phyloP scores from a whole-genome alignment of 2,888 invertebrate species.

The Hypolimnas misippus region DNA sequence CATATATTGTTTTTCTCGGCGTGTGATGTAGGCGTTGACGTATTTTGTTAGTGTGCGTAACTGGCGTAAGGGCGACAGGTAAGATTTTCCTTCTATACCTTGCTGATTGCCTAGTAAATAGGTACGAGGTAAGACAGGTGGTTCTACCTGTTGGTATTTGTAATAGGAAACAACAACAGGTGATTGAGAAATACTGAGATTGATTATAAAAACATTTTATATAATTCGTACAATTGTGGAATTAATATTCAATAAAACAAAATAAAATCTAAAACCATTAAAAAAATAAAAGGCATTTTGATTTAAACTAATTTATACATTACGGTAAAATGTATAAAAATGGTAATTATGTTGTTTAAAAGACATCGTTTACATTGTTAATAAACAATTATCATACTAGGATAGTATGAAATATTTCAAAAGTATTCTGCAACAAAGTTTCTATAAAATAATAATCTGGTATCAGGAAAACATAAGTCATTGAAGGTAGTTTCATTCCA shows the following conservation, averaged over 20 bases:
- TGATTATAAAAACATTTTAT: neutral
- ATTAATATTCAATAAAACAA: too few species aligned
- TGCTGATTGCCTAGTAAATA: constrained; percentile 67
- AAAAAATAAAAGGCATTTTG: too few species aligned
- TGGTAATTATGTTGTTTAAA: too few species aligned
- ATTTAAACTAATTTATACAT: too few species aligned
- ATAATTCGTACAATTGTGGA: too few species aligned
- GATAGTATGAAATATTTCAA: too few species aligned
- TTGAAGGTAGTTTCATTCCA: constrained; percentile 49
- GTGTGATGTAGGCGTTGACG: neutral
- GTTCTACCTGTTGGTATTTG: constrained; percentile 29
- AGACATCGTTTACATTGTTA: too few species aligned
- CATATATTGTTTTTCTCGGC: neutral
- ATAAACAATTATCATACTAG: too few species aligned
- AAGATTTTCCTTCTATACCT: constrained; percentile 48
- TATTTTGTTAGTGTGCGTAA: constrained; percentile 34
- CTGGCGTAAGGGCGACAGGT: constrained; percentile 51
- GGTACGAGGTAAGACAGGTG: constrained; percentile 68
- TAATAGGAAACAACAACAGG: constrained; percentile 2
- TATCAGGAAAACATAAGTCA: constrained; percentile 56
- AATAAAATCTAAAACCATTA: too few species aligned
- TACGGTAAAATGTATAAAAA: too few species aligned
- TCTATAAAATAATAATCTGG: constrained; percentile 69
- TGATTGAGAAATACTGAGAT: neutral
- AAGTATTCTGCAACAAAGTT: neutral